Evolutionary conservation across 2,888 invertebrate genomes (phyloP).

Genomic region (Meteorus colon): DNA sequence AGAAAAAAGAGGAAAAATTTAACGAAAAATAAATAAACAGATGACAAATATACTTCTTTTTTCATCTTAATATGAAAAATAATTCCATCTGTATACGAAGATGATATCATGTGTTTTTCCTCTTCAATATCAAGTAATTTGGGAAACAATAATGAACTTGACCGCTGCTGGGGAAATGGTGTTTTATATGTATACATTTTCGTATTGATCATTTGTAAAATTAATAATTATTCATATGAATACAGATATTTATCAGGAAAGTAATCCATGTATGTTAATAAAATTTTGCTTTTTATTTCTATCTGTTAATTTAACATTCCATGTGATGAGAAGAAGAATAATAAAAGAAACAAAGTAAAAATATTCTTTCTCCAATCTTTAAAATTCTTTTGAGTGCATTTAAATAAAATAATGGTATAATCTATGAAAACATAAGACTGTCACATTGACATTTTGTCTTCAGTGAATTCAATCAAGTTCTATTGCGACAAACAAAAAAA

Average conservation of each 20-base stretch:
- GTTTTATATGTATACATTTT: conserved; percentile 36
- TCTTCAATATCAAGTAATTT: neutral
- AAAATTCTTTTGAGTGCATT: too few species aligned
- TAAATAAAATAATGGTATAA: too few species aligned
- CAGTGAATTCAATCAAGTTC: too few species aligned
- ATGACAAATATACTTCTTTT: neutral
- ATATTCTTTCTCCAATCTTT: too few species aligned
- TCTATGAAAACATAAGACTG: too few species aligned
- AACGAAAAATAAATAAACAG: neutral
- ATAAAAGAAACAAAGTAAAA: neutral
- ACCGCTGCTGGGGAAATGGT: conserved; percentile 39
- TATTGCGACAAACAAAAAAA: too few species aligned
- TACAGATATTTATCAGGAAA: neutral
- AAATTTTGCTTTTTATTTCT: conserved; percentile 1
- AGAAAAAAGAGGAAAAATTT: too few species aligned
- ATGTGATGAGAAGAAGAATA: conserved; percentile 3
- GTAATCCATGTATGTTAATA: neutral
- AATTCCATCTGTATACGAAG: neutral
- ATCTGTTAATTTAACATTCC: conserved; percentile 7
- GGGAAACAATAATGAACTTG: neutral
- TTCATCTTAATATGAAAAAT: too few species aligned
- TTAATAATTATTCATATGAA: conserved; percentile 4
- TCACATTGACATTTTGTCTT: too few species aligned
- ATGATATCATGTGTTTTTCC: neutral
- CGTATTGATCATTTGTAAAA: conserved; percentile 36